Percentiles rank a stretch among this genome's conserved stretches.
Evolutionary conservation across 2,888 invertebrate genomes (phyloP).

Genomic region (Ormia ochracea): DNA sequence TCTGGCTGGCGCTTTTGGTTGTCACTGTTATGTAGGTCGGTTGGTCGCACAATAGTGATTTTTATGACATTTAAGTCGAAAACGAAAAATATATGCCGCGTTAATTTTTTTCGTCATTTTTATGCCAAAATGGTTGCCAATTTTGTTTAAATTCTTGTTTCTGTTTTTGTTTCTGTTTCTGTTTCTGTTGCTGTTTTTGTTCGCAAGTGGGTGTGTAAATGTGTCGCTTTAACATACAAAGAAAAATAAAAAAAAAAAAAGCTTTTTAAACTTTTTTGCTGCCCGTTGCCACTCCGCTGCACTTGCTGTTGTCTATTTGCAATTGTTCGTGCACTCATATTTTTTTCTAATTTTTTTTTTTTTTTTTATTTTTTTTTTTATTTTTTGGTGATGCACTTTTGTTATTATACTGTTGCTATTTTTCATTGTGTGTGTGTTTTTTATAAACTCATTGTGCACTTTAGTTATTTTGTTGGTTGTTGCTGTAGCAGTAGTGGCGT

Average conservation of each 20-base stretch:
- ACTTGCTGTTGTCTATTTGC: slow-evolving; percentile 42
- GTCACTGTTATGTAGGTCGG: slow-evolving; percentile 39
- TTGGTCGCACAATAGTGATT: slow-evolving; percentile 42
- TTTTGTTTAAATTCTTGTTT: not conserved
- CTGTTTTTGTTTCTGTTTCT: not conserved
- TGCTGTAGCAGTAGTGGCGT: slow-evolving; percentile 39
- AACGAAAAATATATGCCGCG: slow-evolving; percentile 25
- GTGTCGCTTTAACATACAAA: slow-evolving; percentile 35
- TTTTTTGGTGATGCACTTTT: slow-evolving; percentile 7
- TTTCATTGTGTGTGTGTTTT: slow-evolving; percentile 15
- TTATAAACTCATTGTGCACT: slow-evolving; percentile 60
- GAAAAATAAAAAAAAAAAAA: slow-evolving; percentile 2
- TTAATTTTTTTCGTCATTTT: not conserved
- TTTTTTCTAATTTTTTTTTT: slow-evolving; percentile 36
- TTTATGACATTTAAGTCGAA: slow-evolving; percentile 40
- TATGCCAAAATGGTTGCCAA: slow-evolving; percentile 41
- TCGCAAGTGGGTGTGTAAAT: slow-evolving; percentile 23
- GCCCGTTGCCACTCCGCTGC: slow-evolving; percentile 43
- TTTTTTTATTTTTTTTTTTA: slow-evolving; percentile 27
- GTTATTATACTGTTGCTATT: slow-evolving; percentile 40
- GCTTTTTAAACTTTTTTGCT: slow-evolving; percentile 6
- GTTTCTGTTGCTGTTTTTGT: not conserved
- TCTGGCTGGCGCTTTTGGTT: slow-evolving; percentile 6
- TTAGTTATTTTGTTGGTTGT: slow-evolving; percentile 48
- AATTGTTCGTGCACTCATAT: slow-evolving; percentile 40